These are phyloP conservation scores for Julus scandinavius DNA, from an alignment of 2,888 invertebrate genomes.

Conservation along the genomic window DNA sequence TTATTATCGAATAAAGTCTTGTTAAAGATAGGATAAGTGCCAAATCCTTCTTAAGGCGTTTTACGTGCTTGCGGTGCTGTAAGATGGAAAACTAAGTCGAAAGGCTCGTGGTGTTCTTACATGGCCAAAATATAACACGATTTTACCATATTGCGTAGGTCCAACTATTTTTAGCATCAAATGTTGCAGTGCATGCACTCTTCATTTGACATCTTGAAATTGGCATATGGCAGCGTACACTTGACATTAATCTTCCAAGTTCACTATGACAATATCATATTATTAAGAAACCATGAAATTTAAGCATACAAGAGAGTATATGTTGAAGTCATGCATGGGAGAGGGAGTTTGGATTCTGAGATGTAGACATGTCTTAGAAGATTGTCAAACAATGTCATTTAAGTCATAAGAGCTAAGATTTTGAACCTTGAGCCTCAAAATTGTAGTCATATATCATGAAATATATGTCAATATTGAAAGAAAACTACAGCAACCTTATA, in stretches of 20 bases:
- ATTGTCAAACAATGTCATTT: no score
- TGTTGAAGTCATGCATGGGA: no score
- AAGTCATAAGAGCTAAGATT: no score
- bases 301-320: no score
- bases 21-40: neutral
- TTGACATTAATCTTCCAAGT: neutral
- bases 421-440: no score
- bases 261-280: neutral
- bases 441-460: no score
- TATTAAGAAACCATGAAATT: no score
- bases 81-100: neutral
- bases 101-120: neutral
- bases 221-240: neutral
- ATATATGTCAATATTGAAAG: no score
- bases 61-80: neutral
- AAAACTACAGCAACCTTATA: no score
- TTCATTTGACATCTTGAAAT: neutral
- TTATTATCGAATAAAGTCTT: neutral
- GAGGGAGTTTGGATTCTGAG: no score
- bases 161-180: conserved; percentile 3
- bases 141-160: conserved; percentile 24
- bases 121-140: neutral
- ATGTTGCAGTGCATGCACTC: conserved; percentile 7
- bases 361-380: no score
- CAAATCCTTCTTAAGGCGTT: neutral